phyloP scores from a whole-genome alignment of 2,113 vertebrate genomes.

The Mionectes macconnelli region DNA sequence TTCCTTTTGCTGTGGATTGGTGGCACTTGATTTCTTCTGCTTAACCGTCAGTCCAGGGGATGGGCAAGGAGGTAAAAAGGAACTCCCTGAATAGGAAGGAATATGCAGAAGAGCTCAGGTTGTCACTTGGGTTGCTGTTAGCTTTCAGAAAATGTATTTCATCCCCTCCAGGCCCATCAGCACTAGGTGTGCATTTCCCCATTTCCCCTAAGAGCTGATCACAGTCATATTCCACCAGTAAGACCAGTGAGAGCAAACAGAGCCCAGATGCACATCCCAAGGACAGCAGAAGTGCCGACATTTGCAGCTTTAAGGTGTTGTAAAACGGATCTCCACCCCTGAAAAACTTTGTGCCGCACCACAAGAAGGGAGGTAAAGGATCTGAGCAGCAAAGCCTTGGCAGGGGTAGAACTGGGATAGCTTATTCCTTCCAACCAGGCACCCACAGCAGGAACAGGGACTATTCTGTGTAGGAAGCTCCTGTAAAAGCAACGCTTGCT shows the following conservation, averaged over 20 bases:
- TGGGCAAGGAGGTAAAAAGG: not conserved
- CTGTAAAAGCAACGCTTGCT: not conserved
- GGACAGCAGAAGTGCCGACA: not conserved
- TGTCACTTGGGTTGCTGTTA: not conserved
- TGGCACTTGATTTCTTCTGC: not conserved
- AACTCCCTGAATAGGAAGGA: not conserved
- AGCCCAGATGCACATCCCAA: not conserved
- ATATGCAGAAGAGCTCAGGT: not conserved
- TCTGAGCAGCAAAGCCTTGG: not conserved
- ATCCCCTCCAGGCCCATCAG: not conserved
- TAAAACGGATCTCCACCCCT: not conserved
- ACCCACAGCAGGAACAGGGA: not conserved
- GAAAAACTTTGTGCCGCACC: not conserved
- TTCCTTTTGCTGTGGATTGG: not conserved
- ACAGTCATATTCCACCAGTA: not conserved
- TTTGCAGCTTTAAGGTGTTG: not conserved
- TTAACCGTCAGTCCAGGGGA: not conserved
- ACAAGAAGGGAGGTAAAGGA: not conserved
- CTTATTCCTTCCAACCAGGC: not conserved
- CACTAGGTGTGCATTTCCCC: not conserved
- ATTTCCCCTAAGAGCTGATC: not conserved
- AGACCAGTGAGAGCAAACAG: not conserved
- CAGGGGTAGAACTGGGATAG: not conserved
- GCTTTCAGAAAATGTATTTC: not conserved
- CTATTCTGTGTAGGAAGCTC: fast-evolving